Conservation (phyloP, 2,888 invertebrate species). For the Cosmia pyralina region DNA sequence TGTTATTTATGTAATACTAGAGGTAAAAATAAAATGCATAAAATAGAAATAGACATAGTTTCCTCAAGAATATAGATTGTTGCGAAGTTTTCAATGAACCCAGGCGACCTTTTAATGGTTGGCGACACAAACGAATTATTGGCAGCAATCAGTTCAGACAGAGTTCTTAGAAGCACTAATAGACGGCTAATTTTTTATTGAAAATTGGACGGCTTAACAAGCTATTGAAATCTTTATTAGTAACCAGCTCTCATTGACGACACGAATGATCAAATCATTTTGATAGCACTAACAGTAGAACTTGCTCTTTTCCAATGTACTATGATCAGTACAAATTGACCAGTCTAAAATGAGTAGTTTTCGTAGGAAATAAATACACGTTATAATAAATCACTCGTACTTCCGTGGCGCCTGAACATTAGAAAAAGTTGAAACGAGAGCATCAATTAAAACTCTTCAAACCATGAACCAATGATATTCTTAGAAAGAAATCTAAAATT, state of each 20-base stretch:
- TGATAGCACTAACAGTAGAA: neutral
- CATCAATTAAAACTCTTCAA: conserved; percentile 56
- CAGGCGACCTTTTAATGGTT: conserved; percentile 19
- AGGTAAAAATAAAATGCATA: neutral
- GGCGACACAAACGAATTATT: conserved; percentile 41
- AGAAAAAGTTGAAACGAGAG: conserved; percentile 39
- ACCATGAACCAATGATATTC: conserved; percentile 47
- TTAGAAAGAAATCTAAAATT: conserved; percentile 67
- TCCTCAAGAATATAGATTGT: conserved; percentile 15
- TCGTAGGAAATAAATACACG: conserved; percentile 1
- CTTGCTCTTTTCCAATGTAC: neutral
- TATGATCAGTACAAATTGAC: neutral
- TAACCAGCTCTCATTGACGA: conserved; percentile 31
- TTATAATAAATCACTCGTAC: neutral
- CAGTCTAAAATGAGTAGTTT: neutral
- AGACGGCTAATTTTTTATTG: conserved; percentile 36
- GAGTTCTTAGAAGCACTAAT: conserved; percentile 30
- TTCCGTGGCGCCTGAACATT: conserved; percentile 34
- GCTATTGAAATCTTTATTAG: conserved; percentile 31
- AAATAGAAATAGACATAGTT: conserved; percentile 3
- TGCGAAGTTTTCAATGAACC: conserved; percentile 18
- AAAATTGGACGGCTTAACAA: conserved; percentile 36
- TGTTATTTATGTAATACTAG: neutral
- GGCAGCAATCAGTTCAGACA: conserved; percentile 33
- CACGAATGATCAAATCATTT: conserved; percentile 15